These are phyloP conservation scores for Coilia nasus DNA, from an alignment of 2,797 vertebrate genomes.

Conservation along the genomic window DNA sequence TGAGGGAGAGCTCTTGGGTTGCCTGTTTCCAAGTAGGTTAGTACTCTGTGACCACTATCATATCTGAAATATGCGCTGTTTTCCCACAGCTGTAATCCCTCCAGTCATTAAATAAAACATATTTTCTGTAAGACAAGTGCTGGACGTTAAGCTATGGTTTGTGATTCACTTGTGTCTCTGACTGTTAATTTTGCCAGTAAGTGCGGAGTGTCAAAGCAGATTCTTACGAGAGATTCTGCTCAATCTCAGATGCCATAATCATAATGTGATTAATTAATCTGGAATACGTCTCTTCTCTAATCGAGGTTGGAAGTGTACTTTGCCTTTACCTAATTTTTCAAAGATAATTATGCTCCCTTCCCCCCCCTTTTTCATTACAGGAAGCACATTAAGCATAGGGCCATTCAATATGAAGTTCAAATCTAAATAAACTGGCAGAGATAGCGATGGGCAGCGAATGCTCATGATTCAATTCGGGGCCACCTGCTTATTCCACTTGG, in stretches of 20 bases:
- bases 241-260: slow-evolving; percentile 63
- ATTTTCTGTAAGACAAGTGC: not conserved
- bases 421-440: slow-evolving; percentile 51
- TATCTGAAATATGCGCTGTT: slow-evolving; percentile 6
- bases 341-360: slow-evolving; percentile 61
- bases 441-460: slow-evolving; percentile 42
- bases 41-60: not conserved
- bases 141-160: not conserved
- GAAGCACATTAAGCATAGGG: slow-evolving; percentile 55
- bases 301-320: slow-evolving; percentile 65
- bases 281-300: slow-evolving; percentile 68
- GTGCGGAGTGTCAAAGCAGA: slow-evolving; percentile 62
- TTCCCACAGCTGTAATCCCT: not conserved
- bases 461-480: slow-evolving; percentile 58
- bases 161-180: not conserved
- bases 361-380: slow-evolving; percentile 55
- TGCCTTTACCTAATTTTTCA: slow-evolving; percentile 63
- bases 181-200: slow-evolving; percentile 41
- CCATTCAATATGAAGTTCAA: slow-evolving; percentile 62
- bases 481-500: slow-evolving; percentile 70
- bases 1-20: not conserved
- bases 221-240: slow-evolving; percentile 55
- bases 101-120: not conserved
- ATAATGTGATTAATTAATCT: slow-evolving; percentile 74
- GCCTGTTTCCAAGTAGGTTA: slow-evolving; percentile 13